A percentile compares a stretch with the other conserved stretches of the same genome.
phyloP scores from a whole-genome alignment of 1,140 invertebrate species.

The Apis dorsata region DNA sequence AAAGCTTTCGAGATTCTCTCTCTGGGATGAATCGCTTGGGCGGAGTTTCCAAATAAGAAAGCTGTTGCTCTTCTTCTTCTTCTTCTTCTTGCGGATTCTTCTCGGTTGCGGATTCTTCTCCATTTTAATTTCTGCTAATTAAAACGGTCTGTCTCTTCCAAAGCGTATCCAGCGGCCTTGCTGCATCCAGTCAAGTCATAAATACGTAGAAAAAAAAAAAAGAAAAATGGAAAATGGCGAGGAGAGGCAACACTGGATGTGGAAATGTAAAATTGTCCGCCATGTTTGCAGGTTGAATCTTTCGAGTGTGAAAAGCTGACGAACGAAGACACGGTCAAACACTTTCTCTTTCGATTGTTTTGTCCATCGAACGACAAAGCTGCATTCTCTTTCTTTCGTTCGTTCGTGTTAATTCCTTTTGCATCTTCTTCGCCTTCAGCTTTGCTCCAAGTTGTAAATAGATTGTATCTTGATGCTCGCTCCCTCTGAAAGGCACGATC shows the following conservation, averaged over 20 bases:
- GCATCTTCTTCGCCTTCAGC: not conserved
- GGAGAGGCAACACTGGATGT: not conserved
- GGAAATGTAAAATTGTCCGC: constrained; percentile 14
- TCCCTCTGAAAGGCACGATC: not conserved
- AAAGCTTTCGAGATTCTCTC: constrained; percentile 50
- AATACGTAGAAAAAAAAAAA: not conserved
- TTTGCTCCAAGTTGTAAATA: not conserved
- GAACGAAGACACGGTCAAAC: constrained; percentile 1
- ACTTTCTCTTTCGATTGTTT: not conserved
- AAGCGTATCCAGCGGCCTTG: not conserved
- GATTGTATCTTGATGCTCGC: not conserved
- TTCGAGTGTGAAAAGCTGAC: not conserved
- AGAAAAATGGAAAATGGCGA: not conserved
- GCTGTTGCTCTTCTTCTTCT: constrained; percentile 19
- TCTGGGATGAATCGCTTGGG: constrained; percentile 16
- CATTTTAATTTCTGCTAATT: constrained; percentile 53
- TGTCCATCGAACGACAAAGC: not conserved
- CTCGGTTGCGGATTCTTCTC: constrained; percentile 28
- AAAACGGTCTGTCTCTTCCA: constrained; percentile 24
- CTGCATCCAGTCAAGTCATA: not conserved
- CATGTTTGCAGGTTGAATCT: not conserved
- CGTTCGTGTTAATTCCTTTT: too few relatives aligned
- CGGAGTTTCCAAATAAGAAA: constrained; percentile 26
- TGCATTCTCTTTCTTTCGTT: not conserved
- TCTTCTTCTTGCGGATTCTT: not conserved